Conservation (phyloP, 2,888 invertebrate genomes). For the Ephialtes manifestator region DNA sequence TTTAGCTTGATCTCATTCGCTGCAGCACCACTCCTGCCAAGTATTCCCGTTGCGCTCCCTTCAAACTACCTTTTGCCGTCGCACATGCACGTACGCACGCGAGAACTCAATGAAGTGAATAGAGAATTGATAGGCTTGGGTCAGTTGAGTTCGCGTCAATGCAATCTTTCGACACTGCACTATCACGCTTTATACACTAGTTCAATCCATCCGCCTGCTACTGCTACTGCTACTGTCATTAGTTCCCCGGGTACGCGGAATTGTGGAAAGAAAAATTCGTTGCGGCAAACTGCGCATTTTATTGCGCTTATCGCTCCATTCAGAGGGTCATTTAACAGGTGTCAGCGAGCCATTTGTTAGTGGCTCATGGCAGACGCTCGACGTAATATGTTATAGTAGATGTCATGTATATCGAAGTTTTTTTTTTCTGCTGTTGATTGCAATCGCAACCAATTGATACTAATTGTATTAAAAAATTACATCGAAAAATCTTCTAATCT, state of each 20-base stretch:
- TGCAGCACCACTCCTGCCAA: not conserved
- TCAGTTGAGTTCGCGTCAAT: slow-evolving; percentile 58
- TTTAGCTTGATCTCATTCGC: not conserved
- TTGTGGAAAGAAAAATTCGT: slow-evolving; percentile 43
- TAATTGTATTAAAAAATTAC: no score
- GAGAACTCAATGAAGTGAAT: slow-evolving; percentile 45
- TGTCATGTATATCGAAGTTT: no score
- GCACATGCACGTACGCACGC: slow-evolving; percentile 34
- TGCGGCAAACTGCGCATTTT: slow-evolving; percentile 31
- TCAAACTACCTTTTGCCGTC: slow-evolving; percentile 14
- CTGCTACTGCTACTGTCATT: slow-evolving; percentile 3
- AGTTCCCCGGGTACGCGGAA: slow-evolving; percentile 16
- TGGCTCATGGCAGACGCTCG: not conserved
- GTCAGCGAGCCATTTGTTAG: slow-evolving; percentile 17
- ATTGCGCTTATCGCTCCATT: slow-evolving; percentile 41
- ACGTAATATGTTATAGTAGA: not conserved
- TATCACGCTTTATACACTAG: slow-evolving; percentile 8
- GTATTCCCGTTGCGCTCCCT: slow-evolving; percentile 27
- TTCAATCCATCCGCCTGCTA: slow-evolving; percentile 8
- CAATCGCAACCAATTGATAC: no score
- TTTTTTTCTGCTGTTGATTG: no score
- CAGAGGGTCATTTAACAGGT: slow-evolving; percentile 39
- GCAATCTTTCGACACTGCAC: slow-evolving; percentile 58
- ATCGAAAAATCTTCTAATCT: no score
- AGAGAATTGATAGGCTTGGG: slow-evolving; percentile 60